Base-by-base conservation (phyloP, 2,888 invertebrate genomes). In the Zygothrica quintamaculata region DNA sequence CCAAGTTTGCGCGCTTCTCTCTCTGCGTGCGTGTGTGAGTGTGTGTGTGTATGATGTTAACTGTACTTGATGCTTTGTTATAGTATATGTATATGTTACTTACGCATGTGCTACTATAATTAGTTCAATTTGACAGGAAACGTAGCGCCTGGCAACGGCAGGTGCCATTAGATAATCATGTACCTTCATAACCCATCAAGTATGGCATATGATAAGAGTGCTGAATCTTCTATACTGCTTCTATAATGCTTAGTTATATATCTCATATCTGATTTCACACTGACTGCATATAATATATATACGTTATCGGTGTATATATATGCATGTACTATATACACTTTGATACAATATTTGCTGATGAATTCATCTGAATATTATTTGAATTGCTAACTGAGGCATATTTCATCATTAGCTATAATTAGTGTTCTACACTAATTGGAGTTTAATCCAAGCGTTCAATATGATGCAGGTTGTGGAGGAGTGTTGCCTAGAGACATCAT, bases 91-190 rank as follows among this genome's bases (percentile, higher is more conserved):
- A 12, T 68, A 16, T 43, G 42, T 60, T 57, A 64, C 56, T 47
- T 37, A 52, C 51, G 44, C 60, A 50, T 50, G 70, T 46, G 36
- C 18, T 34, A 16, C 37, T 52, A 65, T 75, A 73, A 73, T 73
- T 73, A 73, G 71, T 60, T 57, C 56, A 70, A 72, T 72, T 60
- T 70, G 36, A 42, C 18, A 52, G 43, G 25, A 68, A 46, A 43
- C 25, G 11, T 34, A 51, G 13, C 25, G 55, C 64, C 47, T 47
- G 48, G 75, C 75, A 72, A 56, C 39, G 11, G 22, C 29, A 42
- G 6, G 34, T 12, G 34, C 13, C 12, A 12, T 34, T 4, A 5
- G 34, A 9, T 34, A 34, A 34, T 34, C 13, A 12, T 1, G n/a
- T 13, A 34, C 34, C 34, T 1, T 1, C 9, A 5, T 22, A 22